Evolutionary conservation across 2,797 vertebrate species (phyloP), one percentile per base, ranked within the genome.

Genomic region (Rhinogobio ventralis): DNA sequence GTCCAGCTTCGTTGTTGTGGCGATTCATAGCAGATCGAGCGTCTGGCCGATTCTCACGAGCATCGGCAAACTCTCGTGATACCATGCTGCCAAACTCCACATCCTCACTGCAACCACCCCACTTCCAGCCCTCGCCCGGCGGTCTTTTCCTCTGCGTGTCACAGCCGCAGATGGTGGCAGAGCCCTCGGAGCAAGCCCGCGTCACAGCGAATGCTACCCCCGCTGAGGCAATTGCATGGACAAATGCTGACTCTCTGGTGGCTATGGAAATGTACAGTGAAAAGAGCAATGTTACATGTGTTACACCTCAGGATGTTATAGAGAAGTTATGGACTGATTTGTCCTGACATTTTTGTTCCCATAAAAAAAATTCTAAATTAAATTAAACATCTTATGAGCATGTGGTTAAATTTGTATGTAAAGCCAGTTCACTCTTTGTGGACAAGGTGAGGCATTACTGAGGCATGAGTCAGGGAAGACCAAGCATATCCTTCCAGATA

Each of bases 21-120:
- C 97, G 95, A 92, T 99, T 99, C 98, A 99, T 99, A 53, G 98
- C 98, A 0, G 98, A 99, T 7, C 98, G 97, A 0, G 98, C 98
- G 0, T 99, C 98, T 0, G 97, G 98, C 2, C 98, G 93, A 94
- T 99, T 99, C 93, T 99, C 98, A 25, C 98, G 94, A 0, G 98
- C 98, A 0, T 99, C 98, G 0, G 97, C 98, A 33, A 99, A 99
- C 91, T 99, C 98, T 64, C 98, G 94, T 14, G 98, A 99, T 87
- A 99, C 98, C 97, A 97, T 99, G 89, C 95, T 97, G 8, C 98
- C 98, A 28, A 99, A 99, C 51, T 99, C 97, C 84, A 97, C 95
- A 4, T 99, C 98, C 90, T 99, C 98, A 0, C 98, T 99, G 94
- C 98, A 99, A 92, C 98, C 98, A 0, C 98, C 98, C 98, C 98